Evolutionary conservation across 2,888 invertebrate species (phyloP), one percentile per base, ranked within the genome.

Genomic region (Andricus curvator): DNA sequence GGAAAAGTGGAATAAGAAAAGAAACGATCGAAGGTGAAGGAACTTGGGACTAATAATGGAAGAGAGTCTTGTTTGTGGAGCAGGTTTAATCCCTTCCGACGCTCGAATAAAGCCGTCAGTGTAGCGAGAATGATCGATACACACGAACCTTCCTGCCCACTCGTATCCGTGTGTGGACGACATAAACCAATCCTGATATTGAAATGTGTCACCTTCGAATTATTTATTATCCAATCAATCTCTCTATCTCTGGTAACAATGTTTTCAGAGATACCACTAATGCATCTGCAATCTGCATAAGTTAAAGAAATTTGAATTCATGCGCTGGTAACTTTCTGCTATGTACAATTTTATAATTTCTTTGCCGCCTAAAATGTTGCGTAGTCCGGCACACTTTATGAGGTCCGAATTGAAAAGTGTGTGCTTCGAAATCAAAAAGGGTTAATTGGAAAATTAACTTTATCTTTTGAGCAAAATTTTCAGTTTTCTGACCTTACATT

Each of bases 91-190:
- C 51, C 74, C 51, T 29, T 51, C 29, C 56, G 33, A 74, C n/a
- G 74, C 74, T 74, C 74, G 51, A 74, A 74, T 74, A 74, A 74
- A 74, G 51, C 20, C 74, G 74, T 74, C 74, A 56, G 51, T 74
- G 74, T 74, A 51, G 74, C 74, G 74, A 74, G 74, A 56, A 74
- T 74, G 74, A 74, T 74, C 74, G 74, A 74, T 56, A 56, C 74
- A 74, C 29, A 29, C 33, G 51, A 67, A 56, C 74, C 74, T 74
- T 74, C 56, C 74, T 74, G 56, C 74, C 56, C 74, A 74, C 74
- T 74, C 56, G 33, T 33, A 74, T 74, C 56, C 74, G 33, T 51
- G 20, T 56, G 74, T 48, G 33, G 74, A 74, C 74, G 51, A 74
- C 74, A 74, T 56, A 74, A 74, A 74, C 11, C 13, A 51, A 56